Evolutionary conservation across 2,888 invertebrate species (phyloP).

Genomic region (Adelognathus sp.): DNA sequence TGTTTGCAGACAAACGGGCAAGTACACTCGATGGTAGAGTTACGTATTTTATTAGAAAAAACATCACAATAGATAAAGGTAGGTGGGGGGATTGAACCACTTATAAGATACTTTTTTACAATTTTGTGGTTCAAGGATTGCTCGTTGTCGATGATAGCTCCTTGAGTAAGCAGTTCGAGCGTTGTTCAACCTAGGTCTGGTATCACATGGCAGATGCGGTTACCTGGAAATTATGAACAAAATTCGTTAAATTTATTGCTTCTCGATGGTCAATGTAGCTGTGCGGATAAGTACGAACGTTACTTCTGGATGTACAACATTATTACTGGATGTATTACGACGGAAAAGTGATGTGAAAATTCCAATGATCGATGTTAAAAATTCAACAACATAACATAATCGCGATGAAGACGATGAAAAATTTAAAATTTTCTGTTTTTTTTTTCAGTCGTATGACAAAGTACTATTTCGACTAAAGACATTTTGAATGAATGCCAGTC

Average conservation of each 20-base stretch:
- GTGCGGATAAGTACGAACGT: too few species aligned
- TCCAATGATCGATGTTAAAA: too few species aligned
- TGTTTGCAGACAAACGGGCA: neutral
- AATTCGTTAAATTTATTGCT: neutral
- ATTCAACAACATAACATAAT: too few species aligned
- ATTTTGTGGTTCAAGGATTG: neutral
- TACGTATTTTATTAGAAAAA: neutral
- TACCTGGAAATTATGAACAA: constrained; percentile 16
- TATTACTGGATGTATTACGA: too few species aligned
- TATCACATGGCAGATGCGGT: neutral
- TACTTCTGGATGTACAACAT: too few species aligned
- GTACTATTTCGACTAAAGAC: too few species aligned
- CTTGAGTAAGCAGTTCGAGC: neutral
- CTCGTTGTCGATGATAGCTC: constrained; percentile 24
- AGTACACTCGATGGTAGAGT: neutral
- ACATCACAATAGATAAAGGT: neutral
- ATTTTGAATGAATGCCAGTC: too few species aligned
- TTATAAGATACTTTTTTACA: constrained; percentile 20
- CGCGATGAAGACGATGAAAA: too few species aligned
- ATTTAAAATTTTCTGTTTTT: too few species aligned
- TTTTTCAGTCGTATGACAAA: too few species aligned
- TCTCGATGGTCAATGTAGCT: neutral
- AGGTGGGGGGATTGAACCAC: neutral
- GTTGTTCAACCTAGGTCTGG: neutral
- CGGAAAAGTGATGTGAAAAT: too few species aligned